Evolutionary conservation across 1,140 invertebrate species (phyloP).

Genomic region (Zaprionus ghesquierei): DNA sequence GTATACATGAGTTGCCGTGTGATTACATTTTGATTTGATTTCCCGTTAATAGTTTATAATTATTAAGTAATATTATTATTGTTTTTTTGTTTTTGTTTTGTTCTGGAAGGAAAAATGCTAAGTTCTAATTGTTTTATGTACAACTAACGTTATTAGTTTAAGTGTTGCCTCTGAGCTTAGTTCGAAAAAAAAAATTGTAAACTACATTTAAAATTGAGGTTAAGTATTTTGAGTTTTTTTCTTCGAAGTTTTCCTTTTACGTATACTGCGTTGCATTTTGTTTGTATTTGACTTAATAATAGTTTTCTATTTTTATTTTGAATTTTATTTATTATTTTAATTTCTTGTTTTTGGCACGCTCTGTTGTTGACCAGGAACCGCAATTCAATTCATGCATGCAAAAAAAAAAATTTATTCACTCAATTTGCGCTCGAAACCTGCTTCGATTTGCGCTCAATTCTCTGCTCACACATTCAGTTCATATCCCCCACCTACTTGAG

Average conservation of each 20-base stretch:
- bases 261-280: conserved; percentile 75
- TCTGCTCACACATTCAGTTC: conserved; percentile 36
- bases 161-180: conserved; percentile 36
- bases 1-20: conserved; percentile 73
- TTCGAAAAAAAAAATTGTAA: neutral
- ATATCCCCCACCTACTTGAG: conserved; percentile 47
- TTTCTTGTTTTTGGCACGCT: conserved; percentile 62
- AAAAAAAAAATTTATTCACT: conserved; percentile 23
- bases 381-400: conserved; percentile 19
- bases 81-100: conserved; percentile 28
- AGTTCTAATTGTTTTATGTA: conserved; percentile 54
- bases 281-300: conserved; percentile 58
- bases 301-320: conserved; percentile 32
- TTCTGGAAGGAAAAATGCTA: conserved; percentile 70
- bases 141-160: conserved; percentile 32
- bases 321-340: conserved; percentile 6
- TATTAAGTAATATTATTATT: conserved; percentile 15
- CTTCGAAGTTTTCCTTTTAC: conserved; percentile 50
- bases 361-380: conserved; percentile 42
- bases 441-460: conserved; percentile 47
- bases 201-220: conserved; percentile 42
- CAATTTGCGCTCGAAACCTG: conserved; percentile 24
- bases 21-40: conserved; percentile 70
- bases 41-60: conserved; percentile 25
- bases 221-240: conserved; percentile 22